Percentiles rank a stretch among this genome's conserved stretches.
Evolutionary conservation across 2,797 vertebrate genomes (phyloP).

Genomic region (Margarornis squamiger): DNA sequence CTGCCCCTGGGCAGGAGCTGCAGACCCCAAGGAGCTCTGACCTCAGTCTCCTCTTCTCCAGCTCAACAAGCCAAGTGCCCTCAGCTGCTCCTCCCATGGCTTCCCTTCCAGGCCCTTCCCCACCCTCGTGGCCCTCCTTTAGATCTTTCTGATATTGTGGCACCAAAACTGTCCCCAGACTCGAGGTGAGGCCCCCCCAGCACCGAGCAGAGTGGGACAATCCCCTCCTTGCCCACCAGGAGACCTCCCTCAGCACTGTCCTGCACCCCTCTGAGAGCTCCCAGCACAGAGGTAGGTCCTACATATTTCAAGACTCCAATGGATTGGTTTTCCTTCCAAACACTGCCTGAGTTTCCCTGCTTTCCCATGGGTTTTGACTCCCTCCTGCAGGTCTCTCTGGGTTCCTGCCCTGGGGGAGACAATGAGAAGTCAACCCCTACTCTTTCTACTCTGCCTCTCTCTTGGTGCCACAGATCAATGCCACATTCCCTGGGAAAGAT

Average conservation of each 20-base stretch:
- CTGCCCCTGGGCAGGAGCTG: neutral
- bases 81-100: neutral
- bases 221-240: neutral
- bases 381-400: neutral
- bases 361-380: neutral
- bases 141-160: neutral
- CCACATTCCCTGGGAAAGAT: neutral
- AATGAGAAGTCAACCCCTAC: neutral
- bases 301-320: neutral
- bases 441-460: fast-evolving
- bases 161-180: neutral
- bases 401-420: neutral
- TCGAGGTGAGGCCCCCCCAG: neutral
- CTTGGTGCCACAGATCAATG: neutral
- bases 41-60: neutral
- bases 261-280: neutral
- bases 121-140: neutral
- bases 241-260: neutral
- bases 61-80: neutral
- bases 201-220: neutral
- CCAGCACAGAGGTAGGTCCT: neutral
- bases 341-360: fast-evolving
- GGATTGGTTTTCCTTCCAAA: neutral
- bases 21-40: neutral
- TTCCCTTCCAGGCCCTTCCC: neutral